Evolutionary conservation across 2,888 invertebrate species (phyloP), one percentile per base, ranked within the genome.

Genomic region (Microdon myrmicae): DNA sequence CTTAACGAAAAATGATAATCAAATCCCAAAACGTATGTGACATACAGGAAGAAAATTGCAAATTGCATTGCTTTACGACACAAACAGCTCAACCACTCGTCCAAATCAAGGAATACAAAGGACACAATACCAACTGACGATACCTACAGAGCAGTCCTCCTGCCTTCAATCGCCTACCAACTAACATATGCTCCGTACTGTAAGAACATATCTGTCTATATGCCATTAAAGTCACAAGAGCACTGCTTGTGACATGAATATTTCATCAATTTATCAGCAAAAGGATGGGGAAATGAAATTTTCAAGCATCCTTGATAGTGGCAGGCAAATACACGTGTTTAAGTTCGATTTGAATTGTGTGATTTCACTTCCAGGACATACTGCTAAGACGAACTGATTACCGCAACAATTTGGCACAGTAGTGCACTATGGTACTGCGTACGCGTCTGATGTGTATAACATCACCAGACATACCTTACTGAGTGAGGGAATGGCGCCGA

Each of bases 251-350:
- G 64, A 58, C 64, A 58, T 64, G 64, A 64, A 64, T 64, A 64
- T 64, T 64, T 64, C 64, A 64, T 64, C 64, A 64, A 64, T 64
- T 64, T 53, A 58, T 53, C 56, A 64, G 47, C 56, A 64, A 51
- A 56, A 56, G 51, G 41, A 51, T 64, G 25, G 37, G 41, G 55
- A 47, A 58, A 51, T 47, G 64, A 51, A n/a, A 53, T 58, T 56
- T 64, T 47, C 17, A 47, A 41, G 37, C 34, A 45, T 41, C 23
- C 29, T 17, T 4, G 13, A 4, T 31, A n/a, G n/a, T n/a, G n/a
- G n/a, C n/a, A n/a, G n/a, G n/a, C 19, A 12, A 3, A 22, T 32
- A 41, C 25, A 22, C 32, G 51, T 28, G 39, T 51, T 59, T 44
- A 23, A 31, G 16, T 31, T 31, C 43, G n/a, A 43, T 43, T 43